Conservation (phyloP, 37 sponge, comb jelly and placozoan genomes). For the Geodia barretti region DNA sequence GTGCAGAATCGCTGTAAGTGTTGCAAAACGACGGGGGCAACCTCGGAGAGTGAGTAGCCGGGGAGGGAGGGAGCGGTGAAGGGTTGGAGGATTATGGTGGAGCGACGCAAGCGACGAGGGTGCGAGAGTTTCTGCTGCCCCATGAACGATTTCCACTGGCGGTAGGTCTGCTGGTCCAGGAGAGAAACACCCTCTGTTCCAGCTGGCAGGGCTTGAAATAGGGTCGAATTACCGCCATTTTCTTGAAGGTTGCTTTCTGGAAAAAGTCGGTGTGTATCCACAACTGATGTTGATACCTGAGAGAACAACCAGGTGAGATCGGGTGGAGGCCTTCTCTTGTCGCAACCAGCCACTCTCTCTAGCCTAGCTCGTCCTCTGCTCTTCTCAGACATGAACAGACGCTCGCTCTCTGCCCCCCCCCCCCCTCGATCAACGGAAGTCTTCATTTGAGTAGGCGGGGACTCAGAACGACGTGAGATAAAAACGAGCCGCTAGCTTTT, state of each 20-base stretch:
- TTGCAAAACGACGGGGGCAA: conserved; percentile 19
- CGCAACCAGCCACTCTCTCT: neutral
- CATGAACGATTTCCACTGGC: conserved; percentile 48
- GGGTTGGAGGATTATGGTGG: conserved; percentile 67
- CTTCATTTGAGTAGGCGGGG: too few species aligned
- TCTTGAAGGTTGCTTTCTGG: neutral
- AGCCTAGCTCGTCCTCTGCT: neutral
- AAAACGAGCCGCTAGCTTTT: too few species aligned
- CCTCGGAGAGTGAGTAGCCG: conserved; percentile 4
- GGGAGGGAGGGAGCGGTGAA: conserved; percentile 1
- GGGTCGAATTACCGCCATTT: neutral
- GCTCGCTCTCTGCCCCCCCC: too few species aligned
- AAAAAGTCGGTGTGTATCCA: too few species aligned
- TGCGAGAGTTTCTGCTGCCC: conserved; percentile 47
- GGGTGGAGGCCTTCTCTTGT: neutral
- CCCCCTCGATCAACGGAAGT: too few species aligned
- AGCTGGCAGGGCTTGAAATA: neutral
- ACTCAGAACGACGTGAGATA: too few species aligned
- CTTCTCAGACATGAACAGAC: neutral
- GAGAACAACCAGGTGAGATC: neutral
- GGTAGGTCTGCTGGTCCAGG: conserved; percentile 58
- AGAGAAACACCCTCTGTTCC: neutral
- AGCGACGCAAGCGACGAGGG: conserved; percentile 28
- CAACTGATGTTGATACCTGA: neutral
- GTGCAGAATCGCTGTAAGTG: conserved; percentile 50